These are phyloP conservation scores for Macaria notata DNA, from an alignment of 2,888 invertebrate species.

Conservation along the genomic window DNA sequence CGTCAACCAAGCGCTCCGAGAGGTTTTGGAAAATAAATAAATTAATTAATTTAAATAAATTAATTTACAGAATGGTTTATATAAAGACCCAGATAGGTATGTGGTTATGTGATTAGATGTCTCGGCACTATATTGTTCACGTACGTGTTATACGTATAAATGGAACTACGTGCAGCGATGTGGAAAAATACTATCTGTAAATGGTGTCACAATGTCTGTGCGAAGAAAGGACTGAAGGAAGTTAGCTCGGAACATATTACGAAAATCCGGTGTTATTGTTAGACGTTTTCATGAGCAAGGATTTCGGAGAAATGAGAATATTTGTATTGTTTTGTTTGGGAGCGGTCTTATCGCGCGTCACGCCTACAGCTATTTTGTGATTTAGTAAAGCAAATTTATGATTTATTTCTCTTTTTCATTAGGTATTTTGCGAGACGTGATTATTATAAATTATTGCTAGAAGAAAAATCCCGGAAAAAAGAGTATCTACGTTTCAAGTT, in stretches of 20 bases:
- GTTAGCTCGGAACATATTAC: constrained; percentile 11
- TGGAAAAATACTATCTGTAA: constrained; percentile 9
- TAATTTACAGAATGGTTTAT: too few species aligned
- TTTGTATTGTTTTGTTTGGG: constrained; percentile 16
- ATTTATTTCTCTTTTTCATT: background rate
- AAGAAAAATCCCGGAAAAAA: too few species aligned
- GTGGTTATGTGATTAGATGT: too few species aligned
- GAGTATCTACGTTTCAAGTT: background rate
- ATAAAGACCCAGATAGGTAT: too few species aligned
- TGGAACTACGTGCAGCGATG: background rate
- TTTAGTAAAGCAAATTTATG: background rate
- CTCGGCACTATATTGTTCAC: too few species aligned
- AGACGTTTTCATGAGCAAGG: constrained; percentile 9
- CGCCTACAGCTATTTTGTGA: background rate
- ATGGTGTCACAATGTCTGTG: constrained; percentile 1
- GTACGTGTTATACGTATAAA: too few species aligned
- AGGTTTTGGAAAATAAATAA: too few species aligned
- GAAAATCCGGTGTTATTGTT: constrained; percentile 15
- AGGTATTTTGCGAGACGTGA: background rate
- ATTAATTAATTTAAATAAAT: too few species aligned
- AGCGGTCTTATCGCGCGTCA: constrained; percentile 7
- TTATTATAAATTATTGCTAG: background rate
- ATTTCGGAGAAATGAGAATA: constrained; percentile 12
- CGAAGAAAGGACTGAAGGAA: constrained; percentile 6
- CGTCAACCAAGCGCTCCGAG: too few species aligned